A percentile compares a stretch with the other conserved stretches of the same genome.
Conservation (phyloP, 2,888 invertebrate species). For the Phanerotoma sp. region DNA sequence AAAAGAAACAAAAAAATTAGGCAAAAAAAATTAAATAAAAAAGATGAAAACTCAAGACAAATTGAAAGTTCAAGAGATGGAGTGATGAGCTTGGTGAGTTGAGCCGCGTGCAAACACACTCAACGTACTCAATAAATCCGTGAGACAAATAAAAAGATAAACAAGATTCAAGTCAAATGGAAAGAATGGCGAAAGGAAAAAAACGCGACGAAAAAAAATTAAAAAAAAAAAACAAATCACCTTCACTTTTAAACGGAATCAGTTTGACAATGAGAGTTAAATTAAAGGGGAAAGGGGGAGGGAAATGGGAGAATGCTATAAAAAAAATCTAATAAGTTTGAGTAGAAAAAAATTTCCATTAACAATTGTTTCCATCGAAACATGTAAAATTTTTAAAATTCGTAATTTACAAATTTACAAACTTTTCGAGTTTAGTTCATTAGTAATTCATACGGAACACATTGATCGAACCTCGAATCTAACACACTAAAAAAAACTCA, state of each 20-base stretch:
- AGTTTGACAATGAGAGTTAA: neutral
- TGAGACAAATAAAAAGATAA: constrained; percentile 8
- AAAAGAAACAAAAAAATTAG: neutral
- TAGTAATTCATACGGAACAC: too few species aligned
- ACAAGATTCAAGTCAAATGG: neutral
- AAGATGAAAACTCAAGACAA: neutral
- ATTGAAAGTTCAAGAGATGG: constrained; percentile 4
- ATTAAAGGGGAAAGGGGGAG: neutral
- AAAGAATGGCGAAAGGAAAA: neutral
- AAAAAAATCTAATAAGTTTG: too few species aligned
- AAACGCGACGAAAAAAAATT: neutral
- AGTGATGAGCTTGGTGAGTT: constrained; percentile 10
- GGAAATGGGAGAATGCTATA: too few species aligned
- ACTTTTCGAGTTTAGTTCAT: too few species aligned
- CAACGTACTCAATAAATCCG: constrained; percentile 11
- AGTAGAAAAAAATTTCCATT: too few species aligned
- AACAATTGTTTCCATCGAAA: too few species aligned
- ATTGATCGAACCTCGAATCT: too few species aligned
- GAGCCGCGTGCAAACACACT: constrained; percentile 20
- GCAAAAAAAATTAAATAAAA: neutral
- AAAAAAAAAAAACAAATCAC: neutral
- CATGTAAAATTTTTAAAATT: too few species aligned
- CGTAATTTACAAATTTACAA: too few species aligned
- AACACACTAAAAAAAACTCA: too few species aligned
- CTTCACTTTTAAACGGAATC: too few species aligned